Conservation (phyloP, 2,113 vertebrate species). For the Panthera uncia region DNA sequence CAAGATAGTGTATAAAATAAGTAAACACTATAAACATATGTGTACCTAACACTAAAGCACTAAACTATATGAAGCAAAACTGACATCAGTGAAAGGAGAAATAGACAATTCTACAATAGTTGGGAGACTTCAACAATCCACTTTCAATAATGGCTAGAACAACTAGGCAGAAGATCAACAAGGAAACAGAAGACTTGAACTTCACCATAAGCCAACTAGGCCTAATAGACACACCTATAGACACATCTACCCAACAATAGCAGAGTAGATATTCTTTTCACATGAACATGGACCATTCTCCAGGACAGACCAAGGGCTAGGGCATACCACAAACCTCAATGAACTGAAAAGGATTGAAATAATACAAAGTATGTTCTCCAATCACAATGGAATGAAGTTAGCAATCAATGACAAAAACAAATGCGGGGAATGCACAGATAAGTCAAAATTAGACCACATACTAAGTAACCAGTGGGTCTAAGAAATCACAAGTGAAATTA, state of each 20-base stretch:
- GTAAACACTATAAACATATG: neutral
- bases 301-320: neutral
- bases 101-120: neutral
- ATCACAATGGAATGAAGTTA: neutral
- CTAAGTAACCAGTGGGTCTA: neutral
- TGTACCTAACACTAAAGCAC: neutral
- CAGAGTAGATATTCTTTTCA: neutral
- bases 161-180: neutral
- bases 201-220: neutral
- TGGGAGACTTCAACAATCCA: neutral
- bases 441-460: neutral
- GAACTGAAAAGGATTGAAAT: conserved; percentile 14
- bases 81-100: neutral
- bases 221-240: neutral
- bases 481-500: neutral
- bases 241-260: neutral
- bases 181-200: neutral
- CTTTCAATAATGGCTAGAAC: neutral
- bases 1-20: conserved; percentile 6
- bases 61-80: neutral
- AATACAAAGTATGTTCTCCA: neutral
- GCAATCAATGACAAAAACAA: neutral
- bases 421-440: neutral
- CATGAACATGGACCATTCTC: neutral
- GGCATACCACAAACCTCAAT: neutral